Evolutionary conservation across 2,888 invertebrate species (phyloP), one percentile per base, ranked within the genome.

Genomic region (Caenorhabditis sp.): DNA sequence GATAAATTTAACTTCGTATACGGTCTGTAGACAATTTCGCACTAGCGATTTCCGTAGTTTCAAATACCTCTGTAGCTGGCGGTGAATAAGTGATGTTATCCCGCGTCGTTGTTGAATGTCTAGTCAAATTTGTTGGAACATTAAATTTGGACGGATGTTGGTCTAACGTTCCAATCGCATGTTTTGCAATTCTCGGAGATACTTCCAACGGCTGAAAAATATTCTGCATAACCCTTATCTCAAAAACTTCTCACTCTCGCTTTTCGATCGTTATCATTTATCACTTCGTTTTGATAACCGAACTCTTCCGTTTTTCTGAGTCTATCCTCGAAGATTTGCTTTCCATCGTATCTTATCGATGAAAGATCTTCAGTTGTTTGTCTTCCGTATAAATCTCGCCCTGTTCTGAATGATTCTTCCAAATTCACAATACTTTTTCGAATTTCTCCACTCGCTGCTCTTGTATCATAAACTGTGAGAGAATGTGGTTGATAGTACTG

Each of bases 361-460:
- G 57, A 58, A 19, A 70, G 62, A 66, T 70, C 66, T 26, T 70
- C 70, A 2, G 65, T 54, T 8, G 70, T 65, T 21, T 62, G 43
- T 19, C 70, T 37, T 54, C 70, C 70, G 27, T 66, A 70, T 31
- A 62, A 49, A 17, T 69, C 65, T 19, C 64, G 43, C 21, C 65
- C 62, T 12, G 31, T 57, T 3, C 27, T 43, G 14, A 61, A 59
- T 58, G 70, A 58, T 12, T 59, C 61, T 53, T 70, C 58, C n/a
- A 51, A 43, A 21, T 27, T 43, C 26, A 14, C 57, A 51, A 19
- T 43, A 23, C 43, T 23, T 55, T 26, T 17, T 43, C 43, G n/a
- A 19, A 69, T 37, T 37, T 65, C 65, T 10, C 69, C 69, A 31
- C 70, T 70, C 8, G 37, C 58, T 1, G 70, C 70, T 14, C 66